Evolutionary conservation across 2,888 invertebrate genomes (phyloP).

Genomic region (Limnephilus marmoratus): DNA sequence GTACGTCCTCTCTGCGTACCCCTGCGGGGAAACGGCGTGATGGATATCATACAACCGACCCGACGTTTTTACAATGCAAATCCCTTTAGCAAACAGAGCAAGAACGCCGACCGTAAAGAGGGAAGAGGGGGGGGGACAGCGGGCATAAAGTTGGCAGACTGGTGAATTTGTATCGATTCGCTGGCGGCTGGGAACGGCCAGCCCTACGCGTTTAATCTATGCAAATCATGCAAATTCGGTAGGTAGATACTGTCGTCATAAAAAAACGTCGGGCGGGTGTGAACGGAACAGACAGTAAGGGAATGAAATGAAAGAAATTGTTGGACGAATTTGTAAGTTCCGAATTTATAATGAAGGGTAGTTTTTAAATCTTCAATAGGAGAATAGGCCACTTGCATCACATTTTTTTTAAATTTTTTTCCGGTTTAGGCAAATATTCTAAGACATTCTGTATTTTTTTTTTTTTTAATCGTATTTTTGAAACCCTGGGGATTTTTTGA

Average conservation of each 20-base stretch:
- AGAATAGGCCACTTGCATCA: too few relatives aligned
- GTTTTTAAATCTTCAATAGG: too few relatives aligned
- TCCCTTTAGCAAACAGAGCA: background rate
- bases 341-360: background rate
- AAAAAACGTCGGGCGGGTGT: slow-evolving; percentile 20
- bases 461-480: too few relatives aligned
- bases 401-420: too few relatives aligned
- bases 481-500: too few relatives aligned
- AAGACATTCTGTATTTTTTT: too few relatives aligned
- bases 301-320: background rate
- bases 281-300: background rate
- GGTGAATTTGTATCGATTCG: slow-evolving; percentile 59
- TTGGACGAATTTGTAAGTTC: background rate
- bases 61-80: background rate
- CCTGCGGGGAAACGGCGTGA: too few relatives aligned
- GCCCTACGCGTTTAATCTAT: slow-evolving; percentile 59
- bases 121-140: background rate
- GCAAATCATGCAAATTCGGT: slow-evolving; percentile 54
- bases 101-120: background rate
- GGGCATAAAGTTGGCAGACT: slow-evolving; percentile 30
- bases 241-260: background rate
- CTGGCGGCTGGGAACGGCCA: slow-evolving; percentile 37
- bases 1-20: too few relatives aligned
- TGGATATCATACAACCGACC: too few relatives aligned
- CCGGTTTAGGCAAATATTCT: too few relatives aligned